A percentile compares a stretch with the other conserved stretches of the same genome.
Evolutionary conservation across 2,888 invertebrate genomes (phyloP).

Genomic region (Ectropis crepuscularia): DNA sequence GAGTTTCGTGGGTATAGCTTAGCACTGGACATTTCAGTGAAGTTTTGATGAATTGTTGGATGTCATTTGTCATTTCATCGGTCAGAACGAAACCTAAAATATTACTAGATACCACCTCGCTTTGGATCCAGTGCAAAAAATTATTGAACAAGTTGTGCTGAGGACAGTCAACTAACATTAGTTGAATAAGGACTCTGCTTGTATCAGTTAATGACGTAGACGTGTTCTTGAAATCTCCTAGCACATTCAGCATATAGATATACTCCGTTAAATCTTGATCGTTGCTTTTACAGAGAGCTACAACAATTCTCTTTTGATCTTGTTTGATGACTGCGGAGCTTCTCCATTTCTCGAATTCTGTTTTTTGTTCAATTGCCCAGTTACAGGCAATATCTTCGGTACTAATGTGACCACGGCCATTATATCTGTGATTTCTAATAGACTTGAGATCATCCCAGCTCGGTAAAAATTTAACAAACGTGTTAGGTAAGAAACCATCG

Average conservation of each 20-base stretch:
- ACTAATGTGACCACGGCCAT: neutral
- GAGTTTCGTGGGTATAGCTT: constrained; percentile 5
- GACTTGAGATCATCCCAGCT: too few relatives aligned
- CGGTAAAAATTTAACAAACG: neutral
- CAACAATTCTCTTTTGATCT: neutral
- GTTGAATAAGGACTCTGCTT: neutral
- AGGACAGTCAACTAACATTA: neutral
- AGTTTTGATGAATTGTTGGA: too few relatives aligned
- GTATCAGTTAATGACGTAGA: neutral
- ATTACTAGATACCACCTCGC: too few relatives aligned
- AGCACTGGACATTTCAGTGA: neutral
- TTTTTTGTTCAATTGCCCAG: neutral
- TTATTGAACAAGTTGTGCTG: neutral
- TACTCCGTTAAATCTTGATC: neutral
- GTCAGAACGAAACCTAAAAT: neutral
- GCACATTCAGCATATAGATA: neutral
- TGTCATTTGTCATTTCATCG: neutral
- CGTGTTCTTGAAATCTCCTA: neutral
- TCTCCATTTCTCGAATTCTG: neutral
- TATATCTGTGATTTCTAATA: neutral
- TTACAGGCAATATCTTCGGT: neutral
- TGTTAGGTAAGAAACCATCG: neutral
- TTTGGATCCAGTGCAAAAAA: neutral
- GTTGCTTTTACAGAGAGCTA: neutral
- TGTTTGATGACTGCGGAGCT: neutral